These are phyloP conservation scores for Ictalurus furcatus DNA, from an alignment of 2,113 vertebrate genomes.

Conservation along the genomic window DNA sequence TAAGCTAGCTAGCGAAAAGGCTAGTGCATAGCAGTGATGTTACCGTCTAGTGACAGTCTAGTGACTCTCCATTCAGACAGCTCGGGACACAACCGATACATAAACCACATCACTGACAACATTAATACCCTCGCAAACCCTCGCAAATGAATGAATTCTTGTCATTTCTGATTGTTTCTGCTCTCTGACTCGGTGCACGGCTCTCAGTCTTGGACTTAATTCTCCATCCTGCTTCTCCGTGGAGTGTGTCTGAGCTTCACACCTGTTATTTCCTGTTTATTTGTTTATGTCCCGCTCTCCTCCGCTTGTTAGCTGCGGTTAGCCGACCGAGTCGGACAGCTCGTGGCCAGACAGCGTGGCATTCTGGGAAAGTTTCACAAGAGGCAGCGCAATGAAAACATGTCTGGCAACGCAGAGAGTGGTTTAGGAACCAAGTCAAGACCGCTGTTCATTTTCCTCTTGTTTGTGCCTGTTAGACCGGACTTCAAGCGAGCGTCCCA, in stretches of 20 bases:
- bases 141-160: not conserved
- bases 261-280: conserved; percentile 12
- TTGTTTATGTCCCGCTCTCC: not conserved
- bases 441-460: not conserved
- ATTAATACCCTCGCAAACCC: not conserved
- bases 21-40: not conserved
- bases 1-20: not conserved
- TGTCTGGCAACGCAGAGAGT: not conserved
- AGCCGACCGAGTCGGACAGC: conserved; percentile 17
- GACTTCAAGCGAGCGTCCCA: not conserved
- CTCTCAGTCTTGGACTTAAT: not conserved
- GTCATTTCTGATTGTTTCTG: not conserved
- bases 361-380: conserved; percentile 26
- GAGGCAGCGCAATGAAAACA: not conserved
- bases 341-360: conserved; percentile 20
- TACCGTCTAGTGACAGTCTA: not conserved
- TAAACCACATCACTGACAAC: not conserved
- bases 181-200: not conserved
- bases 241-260: not conserved
- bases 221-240: not conserved
- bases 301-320: conserved; percentile 24
- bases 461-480: not conserved
- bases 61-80: not conserved
- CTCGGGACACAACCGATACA: not conserved
- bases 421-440: not conserved